phyloP scores from a whole-genome alignment of 2,888 invertebrate genomes.

The Mimachlamys varia region DNA sequence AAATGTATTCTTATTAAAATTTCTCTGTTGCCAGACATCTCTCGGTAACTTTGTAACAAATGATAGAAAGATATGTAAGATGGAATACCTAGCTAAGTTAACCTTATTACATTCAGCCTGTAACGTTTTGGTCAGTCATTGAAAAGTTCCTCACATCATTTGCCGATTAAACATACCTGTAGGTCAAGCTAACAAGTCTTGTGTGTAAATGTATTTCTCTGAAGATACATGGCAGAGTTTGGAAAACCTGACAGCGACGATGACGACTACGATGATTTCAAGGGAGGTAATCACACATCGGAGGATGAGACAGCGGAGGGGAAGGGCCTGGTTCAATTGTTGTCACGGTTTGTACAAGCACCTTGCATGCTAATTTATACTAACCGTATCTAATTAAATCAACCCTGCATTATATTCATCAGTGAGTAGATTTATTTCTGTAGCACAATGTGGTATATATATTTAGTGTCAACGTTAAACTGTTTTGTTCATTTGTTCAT shows the following conservation, averaged over 20 bases:
- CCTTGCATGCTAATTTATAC: neutral
- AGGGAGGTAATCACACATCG: neutral
- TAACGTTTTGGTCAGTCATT: too few relatives aligned
- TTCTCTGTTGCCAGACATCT: too few relatives aligned
- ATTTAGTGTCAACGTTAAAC: too few relatives aligned
- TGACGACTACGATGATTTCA: neutral
- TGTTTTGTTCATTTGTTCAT: too few relatives aligned
- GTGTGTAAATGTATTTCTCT: constrained; percentile 20
- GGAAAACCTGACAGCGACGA: neutral
- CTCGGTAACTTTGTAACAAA: too few relatives aligned
- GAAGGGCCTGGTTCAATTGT: constrained; percentile 12
- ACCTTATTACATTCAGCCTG: too few relatives aligned
- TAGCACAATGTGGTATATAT: too few relatives aligned
- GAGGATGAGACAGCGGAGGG: neutral
- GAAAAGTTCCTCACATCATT: constrained; percentile 14
- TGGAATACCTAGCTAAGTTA: too few relatives aligned
- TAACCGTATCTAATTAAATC: neutral
- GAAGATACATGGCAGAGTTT: constrained; percentile 7
- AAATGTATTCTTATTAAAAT: too few relatives aligned
- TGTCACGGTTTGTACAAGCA: constrained; percentile 20
- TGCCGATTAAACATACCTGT: neutral
- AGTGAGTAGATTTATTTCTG: neutral
- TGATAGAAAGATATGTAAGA: too few relatives aligned
- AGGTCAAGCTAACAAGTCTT: neutral
- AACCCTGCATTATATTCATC: neutral